Conservation (phyloP, 2,113 vertebrate species). For the Sitta europaea region DNA sequence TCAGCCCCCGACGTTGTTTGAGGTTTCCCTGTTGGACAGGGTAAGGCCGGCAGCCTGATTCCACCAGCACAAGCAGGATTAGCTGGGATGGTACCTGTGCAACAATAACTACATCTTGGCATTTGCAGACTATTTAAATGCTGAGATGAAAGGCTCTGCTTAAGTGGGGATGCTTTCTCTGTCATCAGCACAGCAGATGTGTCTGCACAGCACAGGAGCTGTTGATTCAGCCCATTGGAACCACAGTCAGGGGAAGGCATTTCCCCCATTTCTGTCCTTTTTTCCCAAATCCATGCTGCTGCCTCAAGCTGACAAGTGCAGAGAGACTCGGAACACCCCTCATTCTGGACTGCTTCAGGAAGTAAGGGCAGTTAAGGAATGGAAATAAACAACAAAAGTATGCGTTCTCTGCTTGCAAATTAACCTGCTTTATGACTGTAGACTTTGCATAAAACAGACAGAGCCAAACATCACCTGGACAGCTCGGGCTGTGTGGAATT, state of each 20-base stretch:
- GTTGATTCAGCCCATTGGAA: background rate
- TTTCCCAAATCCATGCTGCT: accelerated
- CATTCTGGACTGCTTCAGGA: background rate
- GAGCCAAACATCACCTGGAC: background rate
- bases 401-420: background rate
- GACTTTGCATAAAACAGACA: background rate
- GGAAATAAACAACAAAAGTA: background rate
- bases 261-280: background rate
- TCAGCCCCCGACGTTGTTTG: background rate
- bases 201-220: background rate
- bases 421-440: background rate
- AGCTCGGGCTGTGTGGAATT: background rate
- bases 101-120: background rate
- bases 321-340: background rate
- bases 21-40: background rate
- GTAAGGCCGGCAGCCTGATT: background rate
- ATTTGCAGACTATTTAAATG: background rate
- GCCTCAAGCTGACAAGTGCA: background rate
- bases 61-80: accelerated
- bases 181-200: background rate
- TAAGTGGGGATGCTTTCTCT: background rate
- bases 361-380: background rate
- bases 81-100: background rate
- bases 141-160: background rate
- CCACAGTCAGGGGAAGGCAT: accelerated